Conservation (phyloP, 2,888 invertebrate genomes). For the Eurytoma californica region DNA sequence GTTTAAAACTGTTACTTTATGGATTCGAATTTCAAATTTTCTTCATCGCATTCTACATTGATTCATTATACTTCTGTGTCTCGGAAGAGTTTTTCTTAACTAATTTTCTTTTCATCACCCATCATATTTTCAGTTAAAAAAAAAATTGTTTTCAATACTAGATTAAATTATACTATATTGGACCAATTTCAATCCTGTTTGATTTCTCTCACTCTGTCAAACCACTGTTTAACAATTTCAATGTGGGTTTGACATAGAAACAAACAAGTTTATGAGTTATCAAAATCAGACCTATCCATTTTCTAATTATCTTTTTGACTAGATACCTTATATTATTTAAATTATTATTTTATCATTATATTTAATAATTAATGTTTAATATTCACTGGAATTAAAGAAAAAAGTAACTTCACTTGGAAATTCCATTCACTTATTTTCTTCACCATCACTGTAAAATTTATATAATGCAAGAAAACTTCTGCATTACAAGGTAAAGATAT, state of each 20-base stretch:
- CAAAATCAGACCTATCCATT: constrained; percentile 50
- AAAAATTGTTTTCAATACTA: constrained; percentile 38
- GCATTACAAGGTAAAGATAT: constrained; percentile 45
- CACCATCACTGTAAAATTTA: constrained; percentile 13
- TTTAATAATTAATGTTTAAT: constrained; percentile 50
- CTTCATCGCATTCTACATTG: constrained; percentile 33
- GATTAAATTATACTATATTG: constrained; percentile 46
- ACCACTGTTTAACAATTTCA: constrained; percentile 26
- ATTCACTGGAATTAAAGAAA: constrained; percentile 36
- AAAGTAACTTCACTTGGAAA: constrained; percentile 28
- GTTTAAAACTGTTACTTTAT: not conserved
- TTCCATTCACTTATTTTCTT: constrained; percentile 32
- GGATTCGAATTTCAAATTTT: constrained; percentile 48
- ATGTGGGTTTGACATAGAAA: constrained; percentile 33
- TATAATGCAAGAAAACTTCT: constrained; percentile 43
- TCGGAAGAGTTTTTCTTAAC: constrained; percentile 39
- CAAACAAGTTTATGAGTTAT: constrained; percentile 43
- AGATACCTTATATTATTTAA: constrained; percentile 50
- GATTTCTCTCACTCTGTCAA: constrained; percentile 35
- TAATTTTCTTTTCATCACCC: constrained; percentile 33
- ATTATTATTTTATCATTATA: constrained; percentile 61
- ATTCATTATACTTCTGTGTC: constrained; percentile 38
- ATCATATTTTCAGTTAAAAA: constrained; percentile 44
- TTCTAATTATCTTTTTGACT: constrained; percentile 50
- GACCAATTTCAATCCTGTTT: constrained; percentile 47